Evolutionary conservation across 2,113 vertebrate genomes (phyloP).

Genomic region (Mormyrus iriodes): DNA sequence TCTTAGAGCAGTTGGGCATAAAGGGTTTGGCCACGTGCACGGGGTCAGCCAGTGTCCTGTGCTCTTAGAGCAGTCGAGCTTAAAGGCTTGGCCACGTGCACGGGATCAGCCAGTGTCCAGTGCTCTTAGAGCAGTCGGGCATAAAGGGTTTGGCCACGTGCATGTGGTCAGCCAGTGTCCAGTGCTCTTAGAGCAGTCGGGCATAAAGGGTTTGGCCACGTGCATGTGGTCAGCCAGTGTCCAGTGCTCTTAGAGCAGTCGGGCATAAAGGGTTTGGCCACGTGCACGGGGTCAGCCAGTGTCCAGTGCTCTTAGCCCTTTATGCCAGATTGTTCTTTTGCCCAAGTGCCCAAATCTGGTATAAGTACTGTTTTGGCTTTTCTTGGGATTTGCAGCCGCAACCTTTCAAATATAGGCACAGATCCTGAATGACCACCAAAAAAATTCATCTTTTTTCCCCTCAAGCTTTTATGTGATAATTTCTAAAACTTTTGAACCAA

Average conservation of each 20-base stretch:
- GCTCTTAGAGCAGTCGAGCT: no score
- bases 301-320: background rate
- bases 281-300: background rate
- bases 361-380: background rate
- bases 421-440: background rate
- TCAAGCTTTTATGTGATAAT: background rate
- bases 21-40: no score
- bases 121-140: no score
- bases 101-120: background rate
- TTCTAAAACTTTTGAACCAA: background rate
- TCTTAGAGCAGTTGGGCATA: no score
- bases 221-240: background rate
- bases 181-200: background rate
- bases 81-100: no score
- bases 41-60: background rate
- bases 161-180: background rate
- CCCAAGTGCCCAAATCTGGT: background rate
- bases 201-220: no score
- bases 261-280: no score
- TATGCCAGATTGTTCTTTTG: no score
- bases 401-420: background rate
- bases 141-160: no score
- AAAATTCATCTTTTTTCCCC: background rate
- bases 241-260: background rate
- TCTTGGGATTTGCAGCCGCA: background rate